A percentile compares a stretch with the other conserved stretches of the same genome.
Evolutionary conservation across 2,888 invertebrate genomes (phyloP).

Genomic region (Drosophila sordidula): DNA sequence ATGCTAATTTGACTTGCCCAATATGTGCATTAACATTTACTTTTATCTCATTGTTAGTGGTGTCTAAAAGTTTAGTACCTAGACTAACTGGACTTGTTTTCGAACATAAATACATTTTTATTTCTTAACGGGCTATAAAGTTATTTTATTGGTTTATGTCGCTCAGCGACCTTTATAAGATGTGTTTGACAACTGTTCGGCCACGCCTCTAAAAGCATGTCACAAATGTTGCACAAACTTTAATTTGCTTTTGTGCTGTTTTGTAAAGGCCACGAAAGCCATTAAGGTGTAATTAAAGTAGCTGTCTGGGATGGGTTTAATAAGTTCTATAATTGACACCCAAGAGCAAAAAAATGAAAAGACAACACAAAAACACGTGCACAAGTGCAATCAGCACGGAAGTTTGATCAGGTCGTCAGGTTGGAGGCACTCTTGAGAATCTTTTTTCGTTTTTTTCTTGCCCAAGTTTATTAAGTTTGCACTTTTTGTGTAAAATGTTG

Average conservation of each 20-base stretch:
- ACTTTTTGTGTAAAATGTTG: conserved; percentile 79
- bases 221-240: conserved; percentile 18
- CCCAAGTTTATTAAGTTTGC: conserved; percentile 60
- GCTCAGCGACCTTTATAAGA: background rate
- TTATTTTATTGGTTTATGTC: background rate
- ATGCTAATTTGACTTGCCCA: background rate
- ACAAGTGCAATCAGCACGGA: conserved; percentile 56
- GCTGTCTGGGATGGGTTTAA: conserved; percentile 29
- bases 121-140: background rate
- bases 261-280: conserved; percentile 33
- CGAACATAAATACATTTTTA: background rate
- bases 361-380: conserved; percentile 43
- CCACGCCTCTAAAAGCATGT: conserved; percentile 12
- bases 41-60: too few species aligned
- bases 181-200: conserved; percentile 8
- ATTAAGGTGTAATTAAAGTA: conserved; percentile 46
- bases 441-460: conserved; percentile 10
- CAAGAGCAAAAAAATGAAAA: conserved; percentile 19
- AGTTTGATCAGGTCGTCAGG: conserved; percentile 34
- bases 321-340: conserved; percentile 55
- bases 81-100: background rate
- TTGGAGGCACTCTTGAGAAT: conserved; percentile 45
- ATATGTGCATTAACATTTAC: background rate
- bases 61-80: too few species aligned
- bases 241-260: conserved; percentile 6